A percentile compares a stretch with the other conserved stretches of the same genome.
Conservation (phyloP, 2,888 invertebrate genomes). For the Harpagoxenus sublaevis region DNA sequence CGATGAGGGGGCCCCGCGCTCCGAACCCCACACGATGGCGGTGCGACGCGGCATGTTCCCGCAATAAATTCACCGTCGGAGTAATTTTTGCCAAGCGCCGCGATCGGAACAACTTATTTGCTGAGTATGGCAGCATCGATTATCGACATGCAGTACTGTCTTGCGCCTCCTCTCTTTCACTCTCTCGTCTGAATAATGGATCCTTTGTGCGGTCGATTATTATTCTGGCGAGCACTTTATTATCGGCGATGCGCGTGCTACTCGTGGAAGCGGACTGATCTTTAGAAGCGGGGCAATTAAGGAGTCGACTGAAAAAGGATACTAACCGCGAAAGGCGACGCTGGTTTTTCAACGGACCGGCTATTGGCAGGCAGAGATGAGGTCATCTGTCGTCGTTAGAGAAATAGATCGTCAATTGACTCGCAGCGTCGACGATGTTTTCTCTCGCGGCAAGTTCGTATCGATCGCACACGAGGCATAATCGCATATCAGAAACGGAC, state of each 20-base stretch:
- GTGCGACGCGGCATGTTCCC: not conserved
- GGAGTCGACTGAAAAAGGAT: conserved; percentile 78
- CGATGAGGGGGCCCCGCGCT: conserved; percentile 17
- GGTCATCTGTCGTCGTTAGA: conserved; percentile 79
- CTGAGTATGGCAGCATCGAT: conserved; percentile 57
- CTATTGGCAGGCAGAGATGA: conserved; percentile 80
- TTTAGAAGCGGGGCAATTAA: conserved; percentile 83
- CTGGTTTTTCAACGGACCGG: conserved; percentile 77
- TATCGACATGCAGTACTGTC: conserved; percentile 38
- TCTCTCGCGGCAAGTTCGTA: not conserved
- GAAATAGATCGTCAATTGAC: conserved; percentile 75
- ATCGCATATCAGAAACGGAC: not conserved
- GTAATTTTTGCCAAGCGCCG: conserved; percentile 50
- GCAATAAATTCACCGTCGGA: conserved; percentile 52
- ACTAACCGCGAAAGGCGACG: conserved; percentile 78
- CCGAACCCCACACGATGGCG: conserved; percentile 30
- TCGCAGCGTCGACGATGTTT: not conserved
- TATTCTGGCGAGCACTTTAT: conserved; percentile 62
- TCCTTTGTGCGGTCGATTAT: conserved; percentile 59
- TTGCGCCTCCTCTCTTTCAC: not conserved
- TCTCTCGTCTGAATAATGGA: conserved; percentile 57
- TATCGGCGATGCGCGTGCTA: conserved; percentile 34
- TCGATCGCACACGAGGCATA: not conserved
- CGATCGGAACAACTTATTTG: conserved; percentile 52
- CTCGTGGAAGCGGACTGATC: conserved; percentile 64